Evolutionary conservation across 1,140 invertebrate genomes (phyloP).

Genomic region (Orchesella cincta): DNA sequence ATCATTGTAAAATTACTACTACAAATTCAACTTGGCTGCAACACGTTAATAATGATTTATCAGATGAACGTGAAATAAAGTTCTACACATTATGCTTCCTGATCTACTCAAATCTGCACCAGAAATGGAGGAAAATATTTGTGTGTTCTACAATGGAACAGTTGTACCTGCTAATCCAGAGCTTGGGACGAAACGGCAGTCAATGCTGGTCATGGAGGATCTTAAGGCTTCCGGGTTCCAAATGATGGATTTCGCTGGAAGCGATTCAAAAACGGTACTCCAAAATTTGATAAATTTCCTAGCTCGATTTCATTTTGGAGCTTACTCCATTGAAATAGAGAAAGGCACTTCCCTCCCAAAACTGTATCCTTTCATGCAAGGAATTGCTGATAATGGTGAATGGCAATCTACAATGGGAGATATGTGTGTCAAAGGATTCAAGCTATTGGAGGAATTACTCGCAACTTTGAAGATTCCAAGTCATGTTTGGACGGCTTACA

Average conservation of each 20-base stretch:
- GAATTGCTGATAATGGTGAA: not conserved
- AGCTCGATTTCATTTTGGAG: constrained; percentile 11
- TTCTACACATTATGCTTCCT: constrained; percentile 31
- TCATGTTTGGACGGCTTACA: not conserved
- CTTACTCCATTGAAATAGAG: not conserved
- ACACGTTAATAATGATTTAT: constrained; percentile 14
- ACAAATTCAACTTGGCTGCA: not conserved
- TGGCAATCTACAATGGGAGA: not conserved
- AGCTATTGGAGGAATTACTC: not conserved
- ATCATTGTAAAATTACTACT: constrained; percentile 38
- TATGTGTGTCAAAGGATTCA: not conserved
- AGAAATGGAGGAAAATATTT: constrained; percentile 27
- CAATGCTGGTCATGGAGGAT: constrained; percentile 40
- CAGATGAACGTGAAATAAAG: constrained; percentile 40
- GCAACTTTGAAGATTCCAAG: not conserved
- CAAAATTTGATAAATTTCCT: not conserved
- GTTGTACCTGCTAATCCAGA: constrained; percentile 1
- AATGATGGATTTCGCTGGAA: constrained; percentile 27
- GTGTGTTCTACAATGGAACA: not conserved
- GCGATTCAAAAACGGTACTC: not conserved
- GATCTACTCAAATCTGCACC: constrained; percentile 24
- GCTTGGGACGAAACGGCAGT: not conserved
- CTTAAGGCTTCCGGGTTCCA: constrained; percentile 34
- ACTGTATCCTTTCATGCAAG: constrained; percentile 15
- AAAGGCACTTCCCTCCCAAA: not conserved